Evolutionary conservation across 2,888 invertebrate species (phyloP).

Genomic region (Timema podura): DNA sequence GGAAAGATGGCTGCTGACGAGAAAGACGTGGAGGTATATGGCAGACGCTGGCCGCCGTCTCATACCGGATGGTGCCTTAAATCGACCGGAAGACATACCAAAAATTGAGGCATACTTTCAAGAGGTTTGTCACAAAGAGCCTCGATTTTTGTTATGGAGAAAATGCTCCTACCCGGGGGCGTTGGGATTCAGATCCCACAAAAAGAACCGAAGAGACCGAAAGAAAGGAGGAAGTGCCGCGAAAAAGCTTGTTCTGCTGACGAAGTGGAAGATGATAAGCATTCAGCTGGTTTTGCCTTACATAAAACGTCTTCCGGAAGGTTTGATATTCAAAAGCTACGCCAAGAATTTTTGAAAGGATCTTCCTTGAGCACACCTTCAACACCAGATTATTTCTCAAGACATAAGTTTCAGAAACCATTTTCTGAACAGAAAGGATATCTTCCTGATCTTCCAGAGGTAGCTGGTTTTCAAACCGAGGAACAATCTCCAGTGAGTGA

Average conservation of each 20-base stretch:
- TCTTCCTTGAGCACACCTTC: conserved; percentile 42
- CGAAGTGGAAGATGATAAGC: conserved; percentile 52
- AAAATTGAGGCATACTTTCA: conserved; percentile 82
- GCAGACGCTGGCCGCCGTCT: conserved; percentile 83
- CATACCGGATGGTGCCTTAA: conserved; percentile 74
- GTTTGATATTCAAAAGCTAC: conserved; percentile 64
- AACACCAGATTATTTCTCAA: conserved; percentile 6
- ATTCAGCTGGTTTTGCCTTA: conserved; percentile 35
- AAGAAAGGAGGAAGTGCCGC: conserved; percentile 64
- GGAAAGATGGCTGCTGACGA: conserved; percentile 81
- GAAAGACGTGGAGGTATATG: conserved; percentile 91
- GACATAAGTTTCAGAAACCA: background rate
- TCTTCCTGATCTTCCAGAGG: conserved; percentile 23
- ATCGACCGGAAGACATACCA: conserved; percentile 70
- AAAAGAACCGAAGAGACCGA: conserved; percentile 45
- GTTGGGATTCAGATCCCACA: conserved; percentile 52
- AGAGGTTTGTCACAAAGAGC: conserved; percentile 72
- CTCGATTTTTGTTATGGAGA: conserved; percentile 74
- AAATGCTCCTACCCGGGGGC: conserved; percentile 79
- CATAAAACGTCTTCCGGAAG: conserved; percentile 51
- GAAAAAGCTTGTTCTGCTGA: conserved; percentile 61
- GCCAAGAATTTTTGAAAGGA: conserved; percentile 61
- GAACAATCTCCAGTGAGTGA: conserved; percentile 21
- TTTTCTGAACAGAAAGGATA: background rate
- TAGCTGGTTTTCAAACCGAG: background rate